These are phyloP conservation scores for Sprattus sprattus DNA, from an alignment of 2,113 vertebrate genomes.

Conservation along the genomic window DNA sequence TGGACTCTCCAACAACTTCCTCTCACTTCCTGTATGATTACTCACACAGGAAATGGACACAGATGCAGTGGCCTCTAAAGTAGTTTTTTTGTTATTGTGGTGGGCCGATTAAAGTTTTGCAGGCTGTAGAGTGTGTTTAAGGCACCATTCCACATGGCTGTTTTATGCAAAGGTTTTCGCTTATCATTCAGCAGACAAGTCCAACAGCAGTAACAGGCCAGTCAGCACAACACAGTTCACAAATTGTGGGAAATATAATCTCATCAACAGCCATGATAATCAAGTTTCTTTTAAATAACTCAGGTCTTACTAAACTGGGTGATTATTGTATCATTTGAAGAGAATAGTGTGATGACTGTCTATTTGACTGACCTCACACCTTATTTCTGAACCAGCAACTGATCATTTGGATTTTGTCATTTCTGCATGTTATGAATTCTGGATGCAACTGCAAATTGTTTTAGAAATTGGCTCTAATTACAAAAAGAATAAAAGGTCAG, in stretches of 20 bases:
- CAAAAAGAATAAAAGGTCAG: not conserved
- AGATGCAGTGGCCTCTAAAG: not conserved
- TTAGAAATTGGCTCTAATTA: too few species aligned
- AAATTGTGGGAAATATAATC: not conserved
- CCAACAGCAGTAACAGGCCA: not conserved
- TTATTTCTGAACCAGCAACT: not conserved
- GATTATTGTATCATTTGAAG: not conserved
- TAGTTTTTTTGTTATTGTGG: not conserved
- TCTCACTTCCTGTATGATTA: slow-evolving; percentile 13
- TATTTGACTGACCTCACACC: not conserved
- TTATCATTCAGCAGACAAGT: too few species aligned
- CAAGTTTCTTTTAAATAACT: not conserved
- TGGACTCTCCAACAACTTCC: slow-evolving; percentile 6
- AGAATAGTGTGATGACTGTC: not conserved
- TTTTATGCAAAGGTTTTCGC: not conserved
- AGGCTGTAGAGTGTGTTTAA: not conserved
- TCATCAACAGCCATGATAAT: not conserved
- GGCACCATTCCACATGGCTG: not conserved
- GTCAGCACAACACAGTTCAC: not conserved
- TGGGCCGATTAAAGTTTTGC: not conserved
- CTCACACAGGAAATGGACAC: slow-evolving; percentile 6
- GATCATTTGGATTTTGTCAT: not conserved
- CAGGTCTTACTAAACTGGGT: not conserved
- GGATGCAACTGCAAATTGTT: too few species aligned
- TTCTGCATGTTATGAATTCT: too few species aligned